Evolutionary conservation across 2,797 vertebrate species (phyloP), one percentile per base, ranked within the genome.

Genomic region (Pangasius larnaudii): DNA sequence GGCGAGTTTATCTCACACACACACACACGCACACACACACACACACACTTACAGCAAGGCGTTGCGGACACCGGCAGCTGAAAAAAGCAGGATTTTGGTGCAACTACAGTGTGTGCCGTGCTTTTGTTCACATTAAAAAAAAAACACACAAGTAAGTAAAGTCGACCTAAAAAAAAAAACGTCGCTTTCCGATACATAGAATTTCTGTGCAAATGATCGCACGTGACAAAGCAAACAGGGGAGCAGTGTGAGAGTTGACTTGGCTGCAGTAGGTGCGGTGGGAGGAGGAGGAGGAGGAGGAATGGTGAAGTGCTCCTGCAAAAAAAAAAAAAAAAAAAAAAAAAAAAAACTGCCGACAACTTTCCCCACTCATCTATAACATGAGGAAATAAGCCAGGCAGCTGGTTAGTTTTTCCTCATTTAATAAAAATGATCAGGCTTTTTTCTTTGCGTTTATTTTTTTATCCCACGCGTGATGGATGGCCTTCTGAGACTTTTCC

Each of bases 231-330:
- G 42, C 42, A 67, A 19, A 19, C 59, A 49, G 61, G 16, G 8
- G 16, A 30, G 42, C 18, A n/a, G 18, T 22, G 69, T 77, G 58
- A 75, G 74, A 53, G 46, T 30, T 63, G 24, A 49, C 80, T 82
- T 63, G 80, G 39, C 80, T 63, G 80, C 80, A 46, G 39, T 46
- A 82, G 80, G 59, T 82, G 80, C 80, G 3, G 81, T 49, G 61
- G 42, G 42, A 83, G 81, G 61, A 84, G 81, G n/a, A 61, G 80
- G 79, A 46, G 53, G 30, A 81, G 16, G 53, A 56, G 16, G 53
- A 56, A 67, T 51, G 46, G 81, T 84, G 81, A 53, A 69, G 46
- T 33, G 63, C 65, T 53, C 63, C 58, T 59, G 33, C 39, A 49
- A 27, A 69, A 46, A 46, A 46, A 46, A 46, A 42, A 42, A 42